Base-by-base conservation (phyloP, 1,140 invertebrate species). In the Eueides isabella region DNA sequence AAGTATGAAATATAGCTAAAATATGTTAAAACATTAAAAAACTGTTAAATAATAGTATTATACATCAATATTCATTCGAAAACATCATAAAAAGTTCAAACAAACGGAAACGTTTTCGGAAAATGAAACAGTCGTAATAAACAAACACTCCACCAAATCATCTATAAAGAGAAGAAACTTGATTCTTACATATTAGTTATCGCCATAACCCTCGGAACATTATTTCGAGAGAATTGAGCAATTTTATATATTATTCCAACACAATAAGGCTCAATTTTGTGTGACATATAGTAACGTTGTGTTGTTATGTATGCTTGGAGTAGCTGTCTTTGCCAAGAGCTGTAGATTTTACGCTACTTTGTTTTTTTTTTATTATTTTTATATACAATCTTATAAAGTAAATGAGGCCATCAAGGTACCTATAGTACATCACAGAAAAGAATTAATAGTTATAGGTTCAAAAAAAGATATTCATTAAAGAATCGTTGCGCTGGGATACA, bases 111-210 rank as follows among this genome's bases (percentile, higher is more conserved):
- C 19, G 23, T 55, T 55, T 55, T 55, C 26, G 48, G 19, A 55
- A 55, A 55, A 55, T 55, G 48, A 55, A 55, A 55, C 19, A 26
- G 19, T 55, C 19, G 48, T 26, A 23, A 66, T 72, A 74, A 78
- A 80, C 65, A 74, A 69, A 78, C 75, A 75, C 71, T 55, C 70
- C 68, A 79, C 76, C 63, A 35, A 78, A 76, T 76, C 75, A 71
- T 38, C 74, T 62, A 68, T 78, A 77, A 77, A 80, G 67, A 74
- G 73, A 70, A 71, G 73, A 65, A 80, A 76, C 79, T 80, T 75
- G 76, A 78, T 83, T 79, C 80, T 76, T 79, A 80, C 77, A 72
- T 84, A 84, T 82, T 80, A 84, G 80, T 84, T 82, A 80, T 79
- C 74, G 67, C 76, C 77, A 81, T 84, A 82, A 82, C 48, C 23